A percentile compares a stretch with the other conserved stretches of the same genome.
Evolutionary conservation across 2,888 invertebrate species (phyloP).

Genomic region (Aporophyla lueneburgensis): DNA sequence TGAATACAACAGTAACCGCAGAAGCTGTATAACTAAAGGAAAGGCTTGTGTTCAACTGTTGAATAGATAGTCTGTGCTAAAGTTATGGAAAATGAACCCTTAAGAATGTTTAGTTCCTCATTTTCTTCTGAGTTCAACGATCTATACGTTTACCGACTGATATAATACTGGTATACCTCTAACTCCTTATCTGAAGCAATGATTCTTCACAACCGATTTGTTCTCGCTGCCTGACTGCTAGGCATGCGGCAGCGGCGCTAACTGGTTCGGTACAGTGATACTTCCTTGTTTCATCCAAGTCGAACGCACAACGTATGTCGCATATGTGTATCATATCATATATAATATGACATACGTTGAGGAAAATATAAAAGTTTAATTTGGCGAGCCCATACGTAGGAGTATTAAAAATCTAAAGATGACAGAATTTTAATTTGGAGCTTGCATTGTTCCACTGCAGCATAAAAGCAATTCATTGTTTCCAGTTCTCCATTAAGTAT

Average conservation of each 20-base stretch:
- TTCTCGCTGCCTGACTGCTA: constrained; percentile 39
- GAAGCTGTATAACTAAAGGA: neutral
- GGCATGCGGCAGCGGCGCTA: constrained; percentile 66
- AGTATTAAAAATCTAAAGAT: too few relatives aligned
- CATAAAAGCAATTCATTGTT: constrained; percentile 4
- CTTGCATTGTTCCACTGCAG: constrained; percentile 7
- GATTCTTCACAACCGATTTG: constrained; percentile 29
- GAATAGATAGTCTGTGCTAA: too few relatives aligned
- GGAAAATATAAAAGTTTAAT: too few relatives aligned
- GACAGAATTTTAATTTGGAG: constrained; percentile 16
- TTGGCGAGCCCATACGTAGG: too few relatives aligned
- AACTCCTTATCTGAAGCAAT: constrained; percentile 2
- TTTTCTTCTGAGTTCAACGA: too few relatives aligned
- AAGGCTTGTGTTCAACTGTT: neutral
- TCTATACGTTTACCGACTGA: neutral
- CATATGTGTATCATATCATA: neutral
- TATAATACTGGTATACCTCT: neutral
- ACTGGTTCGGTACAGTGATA: constrained; percentile 61
- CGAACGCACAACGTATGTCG: neutral
- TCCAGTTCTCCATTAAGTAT: neutral
- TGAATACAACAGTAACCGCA: neutral
- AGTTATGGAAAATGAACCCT: too few relatives aligned
- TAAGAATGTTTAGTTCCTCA: too few relatives aligned
- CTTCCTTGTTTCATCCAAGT: constrained; percentile 60
- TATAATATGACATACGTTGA: neutral